These are phyloP conservation scores for Dipus sagitta DNA, from an alignment of 2,797 vertebrate species.

Conservation along the genomic window DNA sequence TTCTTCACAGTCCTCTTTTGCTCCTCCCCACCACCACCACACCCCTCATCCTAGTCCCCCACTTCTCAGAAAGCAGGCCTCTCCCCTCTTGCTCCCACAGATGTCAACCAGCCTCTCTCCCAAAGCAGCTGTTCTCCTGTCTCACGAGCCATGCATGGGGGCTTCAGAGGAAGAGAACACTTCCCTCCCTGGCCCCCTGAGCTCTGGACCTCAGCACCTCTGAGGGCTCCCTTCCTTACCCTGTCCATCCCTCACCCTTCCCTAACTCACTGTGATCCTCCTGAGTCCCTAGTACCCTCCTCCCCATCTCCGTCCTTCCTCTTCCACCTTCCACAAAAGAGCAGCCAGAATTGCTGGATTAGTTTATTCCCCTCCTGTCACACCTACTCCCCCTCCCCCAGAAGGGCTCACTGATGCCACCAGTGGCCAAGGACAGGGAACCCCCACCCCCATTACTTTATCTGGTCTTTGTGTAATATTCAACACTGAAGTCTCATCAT, in stretches of 20 bases:
- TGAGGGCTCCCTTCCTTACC: neutral
- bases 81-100: neutral
- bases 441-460: no score
- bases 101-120: neutral
- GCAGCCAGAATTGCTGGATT: neutral
- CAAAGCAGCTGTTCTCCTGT: neutral
- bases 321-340: neutral
- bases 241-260: neutral
- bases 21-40: neutral
- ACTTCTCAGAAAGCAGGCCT: neutral
- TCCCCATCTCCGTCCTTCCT: neutral
- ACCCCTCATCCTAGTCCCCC: neutral
- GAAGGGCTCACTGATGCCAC: neutral
- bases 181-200: no score
- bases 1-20: neutral
- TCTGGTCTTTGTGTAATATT: neutral
- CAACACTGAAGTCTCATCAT: neutral
- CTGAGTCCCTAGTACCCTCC: neutral
- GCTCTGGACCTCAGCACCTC: neutral
- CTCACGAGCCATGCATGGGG: fast-evolving
- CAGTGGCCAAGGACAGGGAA: neutral
- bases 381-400: neutral
- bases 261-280: neutral
- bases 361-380: no score
- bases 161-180: no score